Evolutionary conservation across 2,797 vertebrate genomes (phyloP), one percentile per base, ranked within the genome.

Genomic region (Adrianichthys oophorus): DNA sequence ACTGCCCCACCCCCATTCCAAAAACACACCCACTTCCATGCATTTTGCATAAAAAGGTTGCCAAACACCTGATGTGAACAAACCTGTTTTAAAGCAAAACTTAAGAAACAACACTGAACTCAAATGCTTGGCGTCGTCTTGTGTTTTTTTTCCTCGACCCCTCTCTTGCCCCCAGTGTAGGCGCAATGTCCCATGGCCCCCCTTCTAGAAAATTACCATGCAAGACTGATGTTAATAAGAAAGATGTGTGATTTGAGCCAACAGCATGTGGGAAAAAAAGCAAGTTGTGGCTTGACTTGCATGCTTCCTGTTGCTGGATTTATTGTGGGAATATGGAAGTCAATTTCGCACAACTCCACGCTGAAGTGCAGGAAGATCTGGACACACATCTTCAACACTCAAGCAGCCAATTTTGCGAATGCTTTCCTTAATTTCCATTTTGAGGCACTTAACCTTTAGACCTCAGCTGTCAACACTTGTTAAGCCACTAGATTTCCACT

Each of bases 381-480:
- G 69, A 64, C 56, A 12, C 29, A 69, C 26, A 29, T 67, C 67
- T 67, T 76, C 49, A 48, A 37, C 56, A 60, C 65, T 60, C 48
- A 44, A 16, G 66, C 65, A 16, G 66, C 64, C 78, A 74, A 73
- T 82, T 75, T 52, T 21, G 54, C 74, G 83, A 83, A 81, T 83
- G 84, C 64, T 49, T 6, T 61, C 65, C 78, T 85, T 75, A 72
- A 56, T 83, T 82, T 87, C 83, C 82, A 80, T 72, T 81, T 71
- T 61, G 74, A 80, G 70, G 76, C 83, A 89, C 85, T 89, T 90
- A 86, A 87, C 87, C 87, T 83, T 72, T 72, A 61, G 69, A 80
- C 85, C 77, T 76, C 61, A 37, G 75, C 83, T 82, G 86, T 85
- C 88, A 81, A 74, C 61, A 46, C 80, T 85, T 64, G 80, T 86